Conservation (phyloP, 1,140 invertebrate genomes). For the Hormaphis cornu region DNA sequence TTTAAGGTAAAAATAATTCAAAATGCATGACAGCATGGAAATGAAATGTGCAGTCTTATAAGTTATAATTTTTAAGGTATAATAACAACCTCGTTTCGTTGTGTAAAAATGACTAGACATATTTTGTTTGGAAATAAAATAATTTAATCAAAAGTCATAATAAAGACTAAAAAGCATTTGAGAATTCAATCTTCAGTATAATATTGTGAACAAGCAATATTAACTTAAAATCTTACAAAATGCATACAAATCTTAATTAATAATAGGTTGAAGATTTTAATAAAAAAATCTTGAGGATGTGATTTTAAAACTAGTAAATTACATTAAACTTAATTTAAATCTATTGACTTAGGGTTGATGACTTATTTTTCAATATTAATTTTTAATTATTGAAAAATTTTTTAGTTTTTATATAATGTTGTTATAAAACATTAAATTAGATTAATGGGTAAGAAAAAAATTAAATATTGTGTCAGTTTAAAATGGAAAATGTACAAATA, state of each 20-base stretch:
- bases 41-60: conserved; percentile 27
- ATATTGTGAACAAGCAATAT: not conserved
- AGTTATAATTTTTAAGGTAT: no score
- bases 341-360: not conserved
- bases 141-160: not conserved
- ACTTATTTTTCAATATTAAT: not conserved
- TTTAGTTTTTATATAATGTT: not conserved
- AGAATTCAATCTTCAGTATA: not conserved
- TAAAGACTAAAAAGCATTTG: not conserved
- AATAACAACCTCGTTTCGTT: not conserved
- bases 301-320: not conserved
- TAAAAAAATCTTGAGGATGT: not conserved
- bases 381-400: not conserved
- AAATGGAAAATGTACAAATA: no score
- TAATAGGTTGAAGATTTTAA: not conserved
- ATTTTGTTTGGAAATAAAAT: not conserved
- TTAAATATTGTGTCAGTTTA: not conserved
- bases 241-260: not conserved
- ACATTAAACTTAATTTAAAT: not conserved
- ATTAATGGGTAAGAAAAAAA: not conserved
- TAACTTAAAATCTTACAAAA: not conserved
- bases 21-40: conserved; percentile 10
- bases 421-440: not conserved
- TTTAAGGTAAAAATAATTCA: not conserved
- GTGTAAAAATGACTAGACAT: conserved; percentile 24